These are phyloP conservation scores for Apocrypta bakeri DNA, from an alignment of 1,140 invertebrate species.

Conservation along the genomic window DNA sequence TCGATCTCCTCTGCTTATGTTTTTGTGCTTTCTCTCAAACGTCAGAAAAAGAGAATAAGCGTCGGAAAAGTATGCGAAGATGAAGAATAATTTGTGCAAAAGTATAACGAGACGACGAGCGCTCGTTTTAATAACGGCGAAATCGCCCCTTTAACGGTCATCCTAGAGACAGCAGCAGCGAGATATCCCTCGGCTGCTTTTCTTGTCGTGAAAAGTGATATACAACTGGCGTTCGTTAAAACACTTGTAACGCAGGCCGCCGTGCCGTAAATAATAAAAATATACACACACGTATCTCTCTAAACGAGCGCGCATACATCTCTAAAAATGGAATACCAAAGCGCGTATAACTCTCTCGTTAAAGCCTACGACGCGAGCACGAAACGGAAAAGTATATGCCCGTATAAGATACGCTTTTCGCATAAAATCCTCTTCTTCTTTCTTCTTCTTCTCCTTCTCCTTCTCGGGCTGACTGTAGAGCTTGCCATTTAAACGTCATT, in stretches of 20 bases:
- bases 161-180: background rate
- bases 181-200: conserved; percentile 13
- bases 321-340: conserved; percentile 49
- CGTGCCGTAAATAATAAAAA: conserved; percentile 47
- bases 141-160: conserved; percentile 34
- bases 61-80: background rate
- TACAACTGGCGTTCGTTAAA: conserved; percentile 51
- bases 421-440: conserved; percentile 44
- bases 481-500: conserved; percentile 50
- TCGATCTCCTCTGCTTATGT: background rate
- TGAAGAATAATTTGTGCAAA: conserved; percentile 27
- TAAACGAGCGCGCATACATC: conserved; percentile 29
- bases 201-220: conserved; percentile 51
- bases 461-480: background rate
- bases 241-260: conserved; percentile 24
- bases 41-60: background rate
- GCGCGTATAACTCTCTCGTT: conserved; percentile 46
- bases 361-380: conserved; percentile 7
- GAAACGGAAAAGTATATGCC: conserved; percentile 47
- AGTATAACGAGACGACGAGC: background rate
- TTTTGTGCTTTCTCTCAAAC: background rate
- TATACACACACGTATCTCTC: conserved; percentile 8
- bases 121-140: conserved; percentile 45
- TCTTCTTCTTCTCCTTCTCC: background rate
- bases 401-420: conserved; percentile 41